phyloP scores from a whole-genome alignment of 2,113 vertebrate species.

The Chunga burmeisteri region DNA sequence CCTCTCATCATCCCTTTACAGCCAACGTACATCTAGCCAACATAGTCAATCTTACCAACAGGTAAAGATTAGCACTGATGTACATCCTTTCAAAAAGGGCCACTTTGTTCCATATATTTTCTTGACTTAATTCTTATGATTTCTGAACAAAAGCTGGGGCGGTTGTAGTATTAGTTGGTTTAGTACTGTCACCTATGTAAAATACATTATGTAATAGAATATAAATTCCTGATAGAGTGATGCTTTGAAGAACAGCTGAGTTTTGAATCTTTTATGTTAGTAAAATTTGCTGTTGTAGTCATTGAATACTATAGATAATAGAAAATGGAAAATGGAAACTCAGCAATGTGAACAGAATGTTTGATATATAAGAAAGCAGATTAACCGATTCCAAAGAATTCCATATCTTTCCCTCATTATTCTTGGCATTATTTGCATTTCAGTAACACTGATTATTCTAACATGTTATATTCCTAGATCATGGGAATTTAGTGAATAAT shows the following conservation, averaged over 20 bases:
- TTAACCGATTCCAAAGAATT: background rate
- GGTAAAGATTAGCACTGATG: background rate
- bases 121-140: background rate
- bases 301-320: background rate
- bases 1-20: background rate
- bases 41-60: background rate
- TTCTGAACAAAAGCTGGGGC: background rate
- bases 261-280: background rate
- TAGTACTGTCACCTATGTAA: background rate
- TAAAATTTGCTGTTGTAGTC: background rate
- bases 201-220: background rate
- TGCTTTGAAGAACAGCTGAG: background rate
- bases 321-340: background rate
- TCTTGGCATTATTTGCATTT: background rate
- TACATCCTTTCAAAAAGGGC: background rate
- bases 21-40: background rate
- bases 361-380: background rate
- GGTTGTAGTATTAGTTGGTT: background rate
- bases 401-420: background rate
- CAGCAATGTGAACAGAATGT: background rate
- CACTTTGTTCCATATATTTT: background rate
- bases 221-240: background rate
- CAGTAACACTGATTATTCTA: background rate
- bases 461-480: background rate
- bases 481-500: background rate